Percentiles rank a stretch among this genome's conserved stretches.
Evolutionary conservation across 2,797 vertebrate species (phyloP).

Genomic region (Percopsis omiscomaycus): DNA sequence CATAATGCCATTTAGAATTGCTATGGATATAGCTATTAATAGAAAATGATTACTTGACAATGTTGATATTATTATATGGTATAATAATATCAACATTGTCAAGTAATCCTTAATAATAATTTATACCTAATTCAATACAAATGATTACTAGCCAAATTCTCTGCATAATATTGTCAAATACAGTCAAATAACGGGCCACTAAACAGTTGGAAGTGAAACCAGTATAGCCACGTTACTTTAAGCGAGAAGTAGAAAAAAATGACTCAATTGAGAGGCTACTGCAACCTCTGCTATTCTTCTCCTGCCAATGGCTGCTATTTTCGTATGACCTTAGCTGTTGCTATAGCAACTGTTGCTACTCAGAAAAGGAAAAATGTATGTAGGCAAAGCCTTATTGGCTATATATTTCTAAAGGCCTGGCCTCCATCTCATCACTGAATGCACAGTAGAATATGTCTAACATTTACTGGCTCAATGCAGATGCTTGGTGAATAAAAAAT

Average conservation of each 20-base stretch:
- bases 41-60: too few relatives aligned
- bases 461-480: neutral
- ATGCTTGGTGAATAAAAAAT: conserved; percentile 5
- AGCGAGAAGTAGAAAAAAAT: conserved; percentile 19
- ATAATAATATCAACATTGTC: too few relatives aligned
- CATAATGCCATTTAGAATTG: too few relatives aligned
- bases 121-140: too few relatives aligned
- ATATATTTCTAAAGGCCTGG: conserved; percentile 38
- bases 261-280: conserved; percentile 9
- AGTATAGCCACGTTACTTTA: neutral
- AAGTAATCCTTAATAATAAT: too few relatives aligned
- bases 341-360: conserved; percentile 79
- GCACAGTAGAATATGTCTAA: neutral
- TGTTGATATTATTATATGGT: too few relatives aligned
- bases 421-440: conserved; percentile 18
- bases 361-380: conserved; percentile 60
- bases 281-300: conserved; percentile 46
- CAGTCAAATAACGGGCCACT: too few relatives aligned
- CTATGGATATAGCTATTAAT: too few relatives aligned
- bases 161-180: too few relatives aligned
- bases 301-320: conserved; percentile 70
- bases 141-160: too few relatives aligned
- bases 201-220: conserved; percentile 8
- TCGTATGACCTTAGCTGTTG: conserved; percentile 75
- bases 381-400: conserved; percentile 58